Base-by-base conservation (phyloP, 30 jellyfish, hydroid and myxozoan genomes). In the Hydra vulgaris region DNA sequence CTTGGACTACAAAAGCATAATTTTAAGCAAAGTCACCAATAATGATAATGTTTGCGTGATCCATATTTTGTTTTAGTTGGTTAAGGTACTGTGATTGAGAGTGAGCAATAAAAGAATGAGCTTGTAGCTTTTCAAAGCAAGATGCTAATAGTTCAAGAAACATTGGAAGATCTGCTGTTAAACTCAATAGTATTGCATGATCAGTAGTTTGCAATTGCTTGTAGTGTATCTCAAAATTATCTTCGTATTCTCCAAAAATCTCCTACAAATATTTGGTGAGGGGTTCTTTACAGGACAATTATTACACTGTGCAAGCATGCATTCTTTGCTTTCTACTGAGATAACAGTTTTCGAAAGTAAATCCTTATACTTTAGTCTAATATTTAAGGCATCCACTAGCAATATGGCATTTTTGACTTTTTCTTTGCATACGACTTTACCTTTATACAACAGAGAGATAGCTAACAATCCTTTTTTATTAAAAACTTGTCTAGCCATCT, bases 291-390 rank as follows among this genome's bases (percentile, higher is more conserved):
- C 86, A 26, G 90, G 94, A 81, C 86, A 86, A 25, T 72, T 56
- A 23, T 54, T 18, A 73, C 95, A 86, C 82, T 86, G 20, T 52
- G 81, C 89, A 25, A 85, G 70, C 79, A 84, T 84, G 71, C 92
- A 84, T 54, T 26, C 66, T 85, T 78, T 84, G 72, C 24, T 76
- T 84, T 66, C 90, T 18, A 52, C 66, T 53, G 78, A 67, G 72
- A 86, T 78, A 23, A 85, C 80, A 40, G 81, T 78, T 22, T 75
- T 52, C 20, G 40, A 70, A 21, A 61, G 23, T 54, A 85, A 69
- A 17, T 79, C 56, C 18, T 69, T 79, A 54, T 79, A 70, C 22
- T 53, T 67, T 76, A 54, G 27, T 27, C 81, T 78, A 40, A 79
- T 23, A 23, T 72, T 53, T 18, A 72, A 54, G 54, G 86, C 83